A percentile compares a stretch with the other conserved stretches of the same genome.
Conservation (phyloP, 2,888 invertebrate species). For the Ferrisia virgata region DNA sequence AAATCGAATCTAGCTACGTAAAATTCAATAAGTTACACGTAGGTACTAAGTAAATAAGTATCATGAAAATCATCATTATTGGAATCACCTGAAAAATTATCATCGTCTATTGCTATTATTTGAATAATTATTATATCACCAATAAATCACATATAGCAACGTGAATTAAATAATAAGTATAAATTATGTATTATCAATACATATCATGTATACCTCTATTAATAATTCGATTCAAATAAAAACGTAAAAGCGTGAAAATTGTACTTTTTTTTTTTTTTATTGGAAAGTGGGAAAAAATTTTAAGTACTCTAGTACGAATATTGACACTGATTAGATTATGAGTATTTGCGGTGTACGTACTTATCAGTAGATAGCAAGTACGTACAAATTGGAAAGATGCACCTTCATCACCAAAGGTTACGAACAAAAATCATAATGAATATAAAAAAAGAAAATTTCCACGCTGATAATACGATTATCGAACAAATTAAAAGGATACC, state of each 20-base stretch:
- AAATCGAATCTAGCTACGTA: neutral
- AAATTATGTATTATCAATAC: neutral
- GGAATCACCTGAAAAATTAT: slow-evolving; percentile 5
- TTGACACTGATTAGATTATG: too few relatives aligned
- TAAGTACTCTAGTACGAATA: neutral
- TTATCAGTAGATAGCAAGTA: neutral
- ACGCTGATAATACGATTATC: neutral
- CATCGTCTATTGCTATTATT: slow-evolving; percentile 14
- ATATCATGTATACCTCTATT: too few relatives aligned
- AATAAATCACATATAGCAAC: slow-evolving; percentile 5
- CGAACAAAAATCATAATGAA: neutral
- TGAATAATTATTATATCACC: slow-evolving; percentile 3
- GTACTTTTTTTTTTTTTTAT: too few relatives aligned
- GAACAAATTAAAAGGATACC: neutral
- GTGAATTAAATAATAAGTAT: neutral
- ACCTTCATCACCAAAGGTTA: too few relatives aligned
- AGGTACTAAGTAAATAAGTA: too few relatives aligned
- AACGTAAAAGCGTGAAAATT: neutral
- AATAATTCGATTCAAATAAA: neutral
- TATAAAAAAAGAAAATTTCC: neutral
- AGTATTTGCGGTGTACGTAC: neutral
- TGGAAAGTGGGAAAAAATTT: too few relatives aligned
- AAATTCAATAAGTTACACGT: neutral
- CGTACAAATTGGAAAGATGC: too few relatives aligned
- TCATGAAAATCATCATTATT: neutral